These are phyloP conservation scores for Diprion similis DNA, from an alignment of 1,140 invertebrate species.

Conservation along the genomic window DNA sequence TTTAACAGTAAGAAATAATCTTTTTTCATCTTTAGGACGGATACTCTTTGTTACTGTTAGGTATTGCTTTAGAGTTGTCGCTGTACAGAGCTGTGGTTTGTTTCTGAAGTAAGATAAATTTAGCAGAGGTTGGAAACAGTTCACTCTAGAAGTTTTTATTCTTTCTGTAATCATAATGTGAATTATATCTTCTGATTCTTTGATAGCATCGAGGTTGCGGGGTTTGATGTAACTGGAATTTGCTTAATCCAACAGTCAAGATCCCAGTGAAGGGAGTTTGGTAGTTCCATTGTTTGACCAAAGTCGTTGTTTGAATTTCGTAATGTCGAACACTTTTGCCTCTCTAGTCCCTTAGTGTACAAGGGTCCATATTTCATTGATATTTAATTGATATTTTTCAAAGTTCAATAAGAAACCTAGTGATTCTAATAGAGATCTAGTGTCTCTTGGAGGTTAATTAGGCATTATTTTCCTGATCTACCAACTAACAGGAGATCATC, in stretches of 20 bases:
- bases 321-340: constrained; percentile 22
- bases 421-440: constrained; percentile 22
- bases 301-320: neutral
- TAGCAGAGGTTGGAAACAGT: constrained; percentile 29
- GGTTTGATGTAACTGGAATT: neutral
- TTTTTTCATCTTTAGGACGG: constrained; percentile 12
- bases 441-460: constrained; percentile 11
- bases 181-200: constrained; percentile 14
- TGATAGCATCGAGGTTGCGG: neutral
- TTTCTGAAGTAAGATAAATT: constrained; percentile 31
- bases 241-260: no score
- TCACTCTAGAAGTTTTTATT: constrained; percentile 35
- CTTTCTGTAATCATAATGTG: constrained; percentile 32
- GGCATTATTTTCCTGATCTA: constrained; percentile 13
- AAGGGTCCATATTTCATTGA: constrained; percentile 34
- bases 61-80: constrained; percentile 16
- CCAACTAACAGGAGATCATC: constrained; percentile 22
- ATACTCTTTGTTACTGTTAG: constrained; percentile 12
- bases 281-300: neutral
- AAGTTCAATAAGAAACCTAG: constrained; percentile 33
- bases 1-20: constrained; percentile 24
- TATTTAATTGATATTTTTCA: constrained; percentile 27
- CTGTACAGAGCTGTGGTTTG: constrained; percentile 19
- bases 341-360: constrained; percentile 32
- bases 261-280: no score